phyloP scores from a whole-genome alignment of 2,113 vertebrate species.

The Pyrgilauda ruficollis region DNA sequence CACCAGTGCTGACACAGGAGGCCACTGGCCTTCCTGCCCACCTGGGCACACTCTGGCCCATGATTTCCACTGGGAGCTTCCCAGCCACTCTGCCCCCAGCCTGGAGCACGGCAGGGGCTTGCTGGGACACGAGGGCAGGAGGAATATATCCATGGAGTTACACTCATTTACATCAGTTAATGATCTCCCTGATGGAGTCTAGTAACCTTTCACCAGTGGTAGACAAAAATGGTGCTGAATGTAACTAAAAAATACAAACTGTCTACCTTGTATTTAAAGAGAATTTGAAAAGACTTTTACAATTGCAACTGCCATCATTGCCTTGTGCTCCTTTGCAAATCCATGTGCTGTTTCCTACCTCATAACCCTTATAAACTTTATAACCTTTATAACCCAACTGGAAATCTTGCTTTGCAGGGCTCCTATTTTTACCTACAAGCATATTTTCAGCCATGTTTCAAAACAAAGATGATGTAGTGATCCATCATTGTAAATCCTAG shows the following conservation, averaged over 20 bases:
- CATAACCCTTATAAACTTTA: neutral
- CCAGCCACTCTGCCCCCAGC: neutral
- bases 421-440: neutral
- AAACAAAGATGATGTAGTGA: neutral
- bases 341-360: neutral
- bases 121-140: too few relatives aligned
- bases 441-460: neutral
- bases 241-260: neutral
- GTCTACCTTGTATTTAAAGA: neutral
- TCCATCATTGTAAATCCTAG: neutral
- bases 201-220: neutral
- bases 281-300: neutral
- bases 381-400: neutral
- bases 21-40: accelerated
- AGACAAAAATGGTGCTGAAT: neutral
- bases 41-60: accelerated
- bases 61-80: neutral
- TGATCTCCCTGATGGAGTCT: neutral
- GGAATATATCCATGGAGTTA: neutral
- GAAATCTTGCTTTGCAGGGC: neutral
- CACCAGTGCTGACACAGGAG: neutral
- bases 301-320: neutral
- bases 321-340: neutral
- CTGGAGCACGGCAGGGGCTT: neutral
- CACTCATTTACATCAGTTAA: neutral